Base-by-base conservation (phyloP, 2,113 vertebrate species). In the Solenodon paradoxus region DNA sequence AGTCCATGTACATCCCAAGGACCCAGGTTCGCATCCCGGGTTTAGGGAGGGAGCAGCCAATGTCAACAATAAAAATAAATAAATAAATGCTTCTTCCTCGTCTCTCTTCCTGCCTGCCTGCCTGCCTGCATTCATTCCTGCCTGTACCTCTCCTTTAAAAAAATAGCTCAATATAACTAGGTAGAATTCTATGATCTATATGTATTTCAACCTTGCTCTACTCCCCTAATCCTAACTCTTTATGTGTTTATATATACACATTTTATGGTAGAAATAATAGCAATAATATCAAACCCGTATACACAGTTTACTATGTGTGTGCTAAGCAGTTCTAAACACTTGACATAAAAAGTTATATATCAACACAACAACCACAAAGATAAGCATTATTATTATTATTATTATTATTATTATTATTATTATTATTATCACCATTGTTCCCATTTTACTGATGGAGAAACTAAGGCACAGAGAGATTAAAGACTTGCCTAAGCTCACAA, bases 301-400 rank as follows among this genome's bases (percentile, higher is more conserved):
- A 88, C 45, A 84, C 90, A 26, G 19, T 35, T 69, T 69, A 77
- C 69, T 45, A 78, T 79, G n/a, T 53, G 64, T 79, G 40, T 87
- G n/a, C 49, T 57, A 84, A 35, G 63, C 26, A 61, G 20, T 88
- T 71, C 35, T 94, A 84, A 87, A 92, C 26, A 85, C 28, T 28
- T 57, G 74, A 85, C 26, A 83, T 89, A 79, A 84, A 84, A 42
- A n/a, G n/a, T n/a, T n/a, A n/a, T n/a, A n/a, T n/a, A n/a, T n/a
- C n/a, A n/a, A n/a, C 51, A 94, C 78, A 90, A 81, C 28, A 86
- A 83, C 69, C 47, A 90, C 88, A 94, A 89, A 92, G 55, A 47
- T 51, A 95, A 19, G 49, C n/a, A n/a, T n/a, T n/a, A n/a, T n/a
- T n/a, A n/a, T n/a, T n/a, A n/a, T n/a, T n/a, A n/a, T n/a, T 85